These are phyloP conservation scores for Halichondria panicea DNA, from an alignment of 37 sponge, comb jelly and placozoan genomes.

Conservation along the genomic window DNA sequence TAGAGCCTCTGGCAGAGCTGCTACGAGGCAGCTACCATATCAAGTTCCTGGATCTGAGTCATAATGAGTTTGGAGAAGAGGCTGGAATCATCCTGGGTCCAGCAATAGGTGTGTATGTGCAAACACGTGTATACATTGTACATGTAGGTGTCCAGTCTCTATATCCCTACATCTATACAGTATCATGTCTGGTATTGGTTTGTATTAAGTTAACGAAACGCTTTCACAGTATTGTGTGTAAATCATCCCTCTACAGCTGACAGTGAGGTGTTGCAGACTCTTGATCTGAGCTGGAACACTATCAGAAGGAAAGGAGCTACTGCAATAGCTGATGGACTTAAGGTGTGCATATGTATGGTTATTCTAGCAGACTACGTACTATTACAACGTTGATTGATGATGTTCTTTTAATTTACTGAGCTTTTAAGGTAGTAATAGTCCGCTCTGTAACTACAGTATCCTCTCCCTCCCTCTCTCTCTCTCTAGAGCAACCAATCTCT, in stretches of 20 bases:
- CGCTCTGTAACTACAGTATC: too few species aligned
- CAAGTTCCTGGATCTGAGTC: constrained; percentile 85
- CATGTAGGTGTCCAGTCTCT: neutral
- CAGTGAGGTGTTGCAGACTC: constrained; percentile 78
- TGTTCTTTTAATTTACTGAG: neutral
- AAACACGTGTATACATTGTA: neutral
- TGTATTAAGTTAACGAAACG: neutral
- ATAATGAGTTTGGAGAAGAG: constrained; percentile 86
- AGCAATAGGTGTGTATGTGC: constrained; percentile 69
- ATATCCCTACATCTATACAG: neutral
- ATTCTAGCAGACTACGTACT: neutral
- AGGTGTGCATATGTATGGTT: constrained; percentile 27
- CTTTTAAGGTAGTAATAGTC: neutral
- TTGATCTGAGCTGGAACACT: constrained; percentile 96
- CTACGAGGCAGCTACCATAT: constrained; percentile 77
- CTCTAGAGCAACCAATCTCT: constrained; percentile 79
- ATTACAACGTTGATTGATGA: neutral
- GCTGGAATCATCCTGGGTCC: constrained; percentile 85
- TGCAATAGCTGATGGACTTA: constrained; percentile 88
- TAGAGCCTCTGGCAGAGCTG: constrained; percentile 75
- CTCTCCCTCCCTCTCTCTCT: neutral
- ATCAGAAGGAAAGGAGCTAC: constrained; percentile 88
- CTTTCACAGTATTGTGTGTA: neutral
- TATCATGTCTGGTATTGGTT: neutral
- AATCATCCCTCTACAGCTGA: constrained; percentile 45